Evolutionary conservation across 2,113 vertebrate genomes (phyloP).

Genomic region (Chloroceryle aenea): DNA sequence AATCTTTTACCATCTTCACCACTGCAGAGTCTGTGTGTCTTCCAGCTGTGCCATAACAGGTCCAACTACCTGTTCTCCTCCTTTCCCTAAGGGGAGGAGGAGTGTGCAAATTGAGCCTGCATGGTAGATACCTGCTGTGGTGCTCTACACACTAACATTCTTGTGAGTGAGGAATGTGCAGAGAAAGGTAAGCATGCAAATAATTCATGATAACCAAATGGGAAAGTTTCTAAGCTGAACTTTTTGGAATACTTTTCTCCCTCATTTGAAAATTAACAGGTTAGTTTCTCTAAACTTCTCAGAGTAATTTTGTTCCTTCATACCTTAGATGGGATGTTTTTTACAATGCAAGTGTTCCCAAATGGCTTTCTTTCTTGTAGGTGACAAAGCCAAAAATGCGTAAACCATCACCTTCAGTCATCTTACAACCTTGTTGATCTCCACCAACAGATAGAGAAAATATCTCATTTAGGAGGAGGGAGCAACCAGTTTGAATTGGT

Average conservation of each 20-base stretch:
- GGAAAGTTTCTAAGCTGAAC: neutral
- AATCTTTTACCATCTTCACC: neutral
- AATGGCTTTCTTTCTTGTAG: neutral
- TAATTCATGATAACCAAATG: neutral
- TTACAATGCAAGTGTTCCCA: neutral
- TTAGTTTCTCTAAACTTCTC: neutral
- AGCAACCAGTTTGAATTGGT: neutral
- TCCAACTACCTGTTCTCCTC: neutral
- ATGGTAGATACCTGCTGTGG: neutral
- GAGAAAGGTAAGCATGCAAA: neutral
- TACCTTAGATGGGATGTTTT: neutral
- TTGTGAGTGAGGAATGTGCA: neutral
- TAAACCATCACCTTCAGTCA: neutral
- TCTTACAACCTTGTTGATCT: neutral
- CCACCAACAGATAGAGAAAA: slow-evolving; percentile 6
- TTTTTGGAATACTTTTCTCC: neutral
- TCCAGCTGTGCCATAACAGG: neutral
- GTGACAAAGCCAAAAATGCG: neutral
- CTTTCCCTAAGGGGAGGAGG: neutral
- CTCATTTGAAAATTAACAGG: neutral
- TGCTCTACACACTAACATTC: neutral
- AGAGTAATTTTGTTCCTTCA: neutral
- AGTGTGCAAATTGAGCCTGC: neutral
- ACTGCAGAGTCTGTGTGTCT: neutral
- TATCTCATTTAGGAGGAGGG: slow-evolving; percentile 16